Percentiles rank a stretch among this genome's conserved stretches.
Evolutionary conservation across 2,888 invertebrate genomes (phyloP).

Genomic region (Hanleya hanleyi): DNA sequence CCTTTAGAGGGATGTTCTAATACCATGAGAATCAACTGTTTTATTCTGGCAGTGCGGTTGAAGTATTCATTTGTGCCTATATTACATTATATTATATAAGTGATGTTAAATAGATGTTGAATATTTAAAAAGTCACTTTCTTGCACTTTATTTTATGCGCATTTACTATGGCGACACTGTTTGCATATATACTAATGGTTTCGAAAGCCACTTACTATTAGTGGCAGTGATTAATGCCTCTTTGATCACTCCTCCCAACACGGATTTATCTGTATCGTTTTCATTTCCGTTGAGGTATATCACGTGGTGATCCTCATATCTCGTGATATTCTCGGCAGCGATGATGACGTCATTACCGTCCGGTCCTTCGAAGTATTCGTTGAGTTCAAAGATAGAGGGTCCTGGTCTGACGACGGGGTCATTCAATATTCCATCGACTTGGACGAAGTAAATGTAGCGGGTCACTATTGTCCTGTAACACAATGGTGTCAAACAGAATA

Average conservation of each 20-base stretch:
- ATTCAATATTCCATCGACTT: conserved; percentile 9
- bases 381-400: neutral
- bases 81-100: too few relatives aligned
- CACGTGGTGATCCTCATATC: neutral
- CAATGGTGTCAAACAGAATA: too few relatives aligned
- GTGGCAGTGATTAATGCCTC: neutral
- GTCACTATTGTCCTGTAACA: conserved; percentile 16
- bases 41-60: too few relatives aligned
- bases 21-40: too few relatives aligned
- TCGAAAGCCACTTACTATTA: neutral
- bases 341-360: neutral
- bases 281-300: neutral
- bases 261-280: neutral
- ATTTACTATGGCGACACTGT: too few relatives aligned
- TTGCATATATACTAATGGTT: too few relatives aligned
- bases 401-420: conserved; percentile 11
- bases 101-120: too few relatives aligned
- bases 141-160: too few relatives aligned
- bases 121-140: too few relatives aligned
- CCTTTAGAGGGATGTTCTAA: too few relatives aligned
- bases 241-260: neutral
- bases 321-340: neutral
- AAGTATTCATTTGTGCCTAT: too few relatives aligned
- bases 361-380: neutral
- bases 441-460: conserved; percentile 24